phyloP scores from a whole-genome alignment of 1,140 invertebrate species.

The Gryllus bimaculatus region DNA sequence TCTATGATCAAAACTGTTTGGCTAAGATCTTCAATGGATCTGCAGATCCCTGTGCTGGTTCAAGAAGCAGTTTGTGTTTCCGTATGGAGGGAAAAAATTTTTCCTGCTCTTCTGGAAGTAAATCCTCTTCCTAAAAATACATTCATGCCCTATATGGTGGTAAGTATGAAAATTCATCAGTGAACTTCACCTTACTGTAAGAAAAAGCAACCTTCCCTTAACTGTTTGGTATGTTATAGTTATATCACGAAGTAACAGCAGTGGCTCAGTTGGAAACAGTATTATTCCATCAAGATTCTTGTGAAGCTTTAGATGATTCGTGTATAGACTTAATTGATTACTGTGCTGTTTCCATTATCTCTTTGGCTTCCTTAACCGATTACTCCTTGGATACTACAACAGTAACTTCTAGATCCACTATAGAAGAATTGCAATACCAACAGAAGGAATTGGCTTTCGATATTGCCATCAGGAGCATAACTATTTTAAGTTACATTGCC shows the following conservation, averaged over 20 bases:
- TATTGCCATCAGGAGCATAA: slow-evolving; percentile 58
- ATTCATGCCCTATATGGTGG: slow-evolving; percentile 60
- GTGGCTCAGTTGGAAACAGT: slow-evolving; percentile 63
- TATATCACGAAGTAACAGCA: slow-evolving; percentile 60
- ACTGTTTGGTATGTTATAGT: slow-evolving; percentile 30
- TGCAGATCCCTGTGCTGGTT: slow-evolving; percentile 54
- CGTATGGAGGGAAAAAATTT: slow-evolving; percentile 65
- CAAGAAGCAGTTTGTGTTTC: slow-evolving; percentile 66
- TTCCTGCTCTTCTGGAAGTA: slow-evolving; percentile 56
- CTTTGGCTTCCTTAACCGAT: slow-evolving; percentile 36
- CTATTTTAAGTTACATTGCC: slow-evolving; percentile 52
- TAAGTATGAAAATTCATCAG: slow-evolving; percentile 26
- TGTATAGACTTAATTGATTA: slow-evolving; percentile 69
- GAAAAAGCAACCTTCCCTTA: not conserved
- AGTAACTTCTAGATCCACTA: slow-evolving; percentile 31
- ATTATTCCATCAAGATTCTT: slow-evolving; percentile 60
- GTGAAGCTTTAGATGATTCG: slow-evolving; percentile 55
- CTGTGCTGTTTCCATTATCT: slow-evolving; percentile 32
- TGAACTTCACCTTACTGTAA: not conserved
- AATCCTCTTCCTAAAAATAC: slow-evolving; percentile 52
- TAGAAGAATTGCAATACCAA: slow-evolving; percentile 35
- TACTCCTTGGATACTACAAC: slow-evolving; percentile 23
- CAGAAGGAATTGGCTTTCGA: slow-evolving; percentile 55
- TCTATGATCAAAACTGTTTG: not conserved
- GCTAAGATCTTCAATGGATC: slow-evolving; percentile 24